A percentile compares a stretch with the other conserved stretches of the same genome.
Evolutionary conservation across 1,140 invertebrate genomes (phyloP).

Genomic region (Drosophila sturtevanti): DNA sequence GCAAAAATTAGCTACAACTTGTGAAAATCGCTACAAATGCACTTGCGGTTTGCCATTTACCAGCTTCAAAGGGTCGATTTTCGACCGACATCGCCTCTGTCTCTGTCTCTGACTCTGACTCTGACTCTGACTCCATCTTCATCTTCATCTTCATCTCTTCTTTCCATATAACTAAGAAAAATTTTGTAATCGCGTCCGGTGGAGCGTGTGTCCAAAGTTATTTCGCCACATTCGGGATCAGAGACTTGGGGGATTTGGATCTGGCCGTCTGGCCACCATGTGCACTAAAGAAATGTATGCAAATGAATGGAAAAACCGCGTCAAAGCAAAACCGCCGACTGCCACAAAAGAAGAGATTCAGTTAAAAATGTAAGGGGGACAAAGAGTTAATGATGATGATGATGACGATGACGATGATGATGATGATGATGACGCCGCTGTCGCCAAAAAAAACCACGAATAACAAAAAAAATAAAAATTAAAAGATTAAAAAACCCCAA

Average conservation of each 20-base stretch:
- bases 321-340: slow-evolving; percentile 75
- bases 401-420: slow-evolving; percentile 48
- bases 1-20: slow-evolving; percentile 76
- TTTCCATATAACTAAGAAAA: not conserved
- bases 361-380: not conserved
- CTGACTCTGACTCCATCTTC: slow-evolving; percentile 2
- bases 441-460: slow-evolving; percentile 39
- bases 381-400: slow-evolving; percentile 32
- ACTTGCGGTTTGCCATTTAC: slow-evolving; percentile 76
- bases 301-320: slow-evolving; percentile 78
- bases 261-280: slow-evolving; percentile 62
- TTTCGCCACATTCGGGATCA: slow-evolving; percentile 43
- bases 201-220: slow-evolving; percentile 69
- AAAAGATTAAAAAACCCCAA: slow-evolving; percentile 13
- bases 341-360: not conserved
- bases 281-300: slow-evolving; percentile 68
- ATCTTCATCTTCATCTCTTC: not conserved
- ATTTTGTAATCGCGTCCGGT: slow-evolving; percentile 30
- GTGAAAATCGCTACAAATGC: slow-evolving; percentile 78
- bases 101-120: slow-evolving; percentile 1
- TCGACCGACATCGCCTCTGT: not conserved
- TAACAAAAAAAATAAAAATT: slow-evolving; percentile 11
- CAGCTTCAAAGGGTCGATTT: slow-evolving; percentile 58
- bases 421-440: slow-evolving; percentile 49
- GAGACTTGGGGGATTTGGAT: not conserved